Evolutionary conservation across 2,888 invertebrate genomes (phyloP).

Genomic region (Cryptophagus acutangulus): DNA sequence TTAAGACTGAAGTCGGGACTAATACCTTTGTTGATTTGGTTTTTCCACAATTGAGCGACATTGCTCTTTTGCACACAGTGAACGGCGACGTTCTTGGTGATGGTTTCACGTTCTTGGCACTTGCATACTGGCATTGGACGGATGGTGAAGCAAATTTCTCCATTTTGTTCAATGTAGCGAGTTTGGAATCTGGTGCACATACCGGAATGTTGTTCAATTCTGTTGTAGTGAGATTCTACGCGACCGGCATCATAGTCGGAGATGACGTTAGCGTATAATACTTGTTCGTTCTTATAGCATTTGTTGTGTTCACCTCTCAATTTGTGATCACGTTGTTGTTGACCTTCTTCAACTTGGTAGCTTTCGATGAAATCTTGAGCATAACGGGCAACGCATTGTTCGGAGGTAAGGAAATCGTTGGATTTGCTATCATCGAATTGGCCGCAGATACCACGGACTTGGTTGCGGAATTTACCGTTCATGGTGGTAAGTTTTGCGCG

Average conservation of each 20-base stretch:
- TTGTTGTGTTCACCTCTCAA: too few relatives aligned
- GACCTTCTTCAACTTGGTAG: slow-evolving; percentile 52
- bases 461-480: slow-evolving; percentile 50
- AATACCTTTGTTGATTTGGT: slow-evolving; percentile 49
- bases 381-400: slow-evolving; percentile 52
- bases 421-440: slow-evolving; percentile 55
- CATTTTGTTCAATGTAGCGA: slow-evolving; percentile 51
- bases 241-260: slow-evolving; percentile 44
- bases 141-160: slow-evolving; percentile 58
- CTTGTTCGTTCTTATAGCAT: slow-evolving; percentile 31
- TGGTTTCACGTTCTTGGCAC: slow-evolving; percentile 40
- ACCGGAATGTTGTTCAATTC: slow-evolving; percentile 23
- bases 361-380: slow-evolving; percentile 54
- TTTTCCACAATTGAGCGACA: slow-evolving; percentile 38
- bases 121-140: slow-evolving; percentile 55
- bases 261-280: slow-evolving; percentile 46
- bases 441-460: slow-evolving; percentile 63
- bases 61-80: slow-evolving; percentile 44
- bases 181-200: slow-evolving; percentile 46
- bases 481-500: slow-evolving; percentile 47
- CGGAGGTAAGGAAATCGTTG: slow-evolving; percentile 58
- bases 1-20: slow-evolving; percentile 51
- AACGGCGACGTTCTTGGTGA: slow-evolving; percentile 49
- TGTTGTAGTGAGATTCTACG: slow-evolving; percentile 28
- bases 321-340: slow-evolving; percentile 36